Percentiles rank a stretch among this genome's conserved stretches.
phyloP scores from a whole-genome alignment of 2,797 vertebrate genomes.

The Acestrorhynchus altus region DNA sequence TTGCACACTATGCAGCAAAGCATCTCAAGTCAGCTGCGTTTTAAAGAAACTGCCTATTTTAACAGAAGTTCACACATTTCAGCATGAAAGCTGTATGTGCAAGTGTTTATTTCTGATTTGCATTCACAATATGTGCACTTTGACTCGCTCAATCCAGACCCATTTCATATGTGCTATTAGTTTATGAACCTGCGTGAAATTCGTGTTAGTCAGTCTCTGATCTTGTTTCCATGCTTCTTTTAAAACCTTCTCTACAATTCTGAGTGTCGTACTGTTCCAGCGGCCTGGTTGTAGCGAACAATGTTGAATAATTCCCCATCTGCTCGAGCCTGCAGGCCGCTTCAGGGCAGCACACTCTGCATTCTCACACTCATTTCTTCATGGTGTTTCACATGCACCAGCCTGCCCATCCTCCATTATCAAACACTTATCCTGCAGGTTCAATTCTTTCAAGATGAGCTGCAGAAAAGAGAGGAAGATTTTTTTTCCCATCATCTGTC shows the following conservation, averaged over 20 bases:
- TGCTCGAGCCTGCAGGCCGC: constrained; percentile 40
- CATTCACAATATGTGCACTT: constrained; percentile 15
- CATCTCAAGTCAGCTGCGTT: background rate
- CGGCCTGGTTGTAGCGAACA: constrained; percentile 37
- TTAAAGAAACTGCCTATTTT: background rate
- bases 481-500: background rate
- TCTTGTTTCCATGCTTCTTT: constrained; percentile 18
- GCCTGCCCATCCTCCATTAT: constrained; percentile 1
- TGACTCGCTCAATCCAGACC: constrained; percentile 3
- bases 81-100: background rate
- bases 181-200: constrained; percentile 49
- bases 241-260: constrained; percentile 1
- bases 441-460: background rate
- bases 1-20: constrained; percentile 1
- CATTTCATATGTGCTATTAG: constrained; percentile 22
- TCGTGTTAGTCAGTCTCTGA: constrained; percentile 38
- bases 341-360: constrained; percentile 33
- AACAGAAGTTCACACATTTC: background rate
- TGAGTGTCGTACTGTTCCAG: background rate
- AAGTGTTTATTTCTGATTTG: constrained; percentile 26
- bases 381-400: background rate
- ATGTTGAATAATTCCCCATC: constrained; percentile 48
- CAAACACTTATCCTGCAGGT: background rate
- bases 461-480: background rate
- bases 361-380: background rate